Conservation (phyloP, 2,888 invertebrate species). For the Therioaphis trifolii region DNA sequence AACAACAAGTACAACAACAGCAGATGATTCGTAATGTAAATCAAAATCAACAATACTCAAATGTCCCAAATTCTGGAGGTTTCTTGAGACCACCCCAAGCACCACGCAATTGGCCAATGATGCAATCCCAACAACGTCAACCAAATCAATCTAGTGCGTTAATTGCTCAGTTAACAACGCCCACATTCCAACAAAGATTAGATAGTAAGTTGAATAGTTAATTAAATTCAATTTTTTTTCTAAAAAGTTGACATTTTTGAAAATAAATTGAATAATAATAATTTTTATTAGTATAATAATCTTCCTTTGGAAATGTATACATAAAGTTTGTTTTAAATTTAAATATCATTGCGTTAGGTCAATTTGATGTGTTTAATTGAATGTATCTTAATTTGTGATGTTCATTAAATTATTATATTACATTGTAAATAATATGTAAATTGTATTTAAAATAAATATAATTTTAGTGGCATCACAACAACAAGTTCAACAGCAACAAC, state of each 20-base stretch:
- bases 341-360: no score
- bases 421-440: not conserved
- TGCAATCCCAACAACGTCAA: constrained; percentile 53
- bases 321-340: no score
- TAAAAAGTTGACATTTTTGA: no score
- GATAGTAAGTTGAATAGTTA: constrained; percentile 27
- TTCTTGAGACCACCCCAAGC: constrained; percentile 47
- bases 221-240: no score
- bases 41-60: constrained; percentile 54
- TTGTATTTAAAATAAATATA: not conserved
- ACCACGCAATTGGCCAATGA: constrained; percentile 54
- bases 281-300: no score
- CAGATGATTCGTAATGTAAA: constrained; percentile 68
- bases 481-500: constrained; percentile 65
- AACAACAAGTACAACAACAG: constrained; percentile 67
- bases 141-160: constrained; percentile 59
- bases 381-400: no score
- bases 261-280: no score
- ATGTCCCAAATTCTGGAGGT: constrained; percentile 47
- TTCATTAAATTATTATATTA: not conserved
- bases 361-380: no score
- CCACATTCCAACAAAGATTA: constrained; percentile 59
- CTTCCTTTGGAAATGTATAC: no score
- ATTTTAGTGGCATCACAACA: constrained; percentile 53
- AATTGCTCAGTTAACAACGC: constrained; percentile 53